These are phyloP conservation scores for Dorcus hopei DNA, from an alignment of 2,888 invertebrate genomes.

Conservation along the genomic window DNA sequence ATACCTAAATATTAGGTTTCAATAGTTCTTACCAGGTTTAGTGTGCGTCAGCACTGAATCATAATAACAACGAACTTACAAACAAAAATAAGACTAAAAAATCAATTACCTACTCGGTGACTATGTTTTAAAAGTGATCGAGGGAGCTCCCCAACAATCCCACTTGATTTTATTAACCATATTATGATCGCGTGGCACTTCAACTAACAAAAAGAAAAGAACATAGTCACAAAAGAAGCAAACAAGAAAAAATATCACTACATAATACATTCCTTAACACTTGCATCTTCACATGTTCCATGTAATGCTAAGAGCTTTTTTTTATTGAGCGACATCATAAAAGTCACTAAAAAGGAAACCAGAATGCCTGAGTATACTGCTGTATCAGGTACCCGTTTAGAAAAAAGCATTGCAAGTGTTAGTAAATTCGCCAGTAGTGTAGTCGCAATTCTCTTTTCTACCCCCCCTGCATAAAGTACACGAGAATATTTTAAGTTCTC, in stretches of 20 bases:
- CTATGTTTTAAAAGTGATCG: too few species aligned
- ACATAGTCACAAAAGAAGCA: background rate
- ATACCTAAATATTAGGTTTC: conserved; percentile 16
- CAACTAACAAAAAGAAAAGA: too few species aligned
- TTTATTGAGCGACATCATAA: background rate
- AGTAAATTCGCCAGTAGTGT: background rate
- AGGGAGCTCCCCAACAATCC: too few species aligned
- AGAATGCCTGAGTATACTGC: conserved; percentile 4
- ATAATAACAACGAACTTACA: too few species aligned
- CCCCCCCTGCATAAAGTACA: background rate
- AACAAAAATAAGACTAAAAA: too few species aligned
- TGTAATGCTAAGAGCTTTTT: background rate
- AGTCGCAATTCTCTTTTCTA: background rate
- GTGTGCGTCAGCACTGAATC: too few species aligned
- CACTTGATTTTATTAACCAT: too few species aligned
- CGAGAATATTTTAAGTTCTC: background rate
- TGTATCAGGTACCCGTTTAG: conserved; percentile 1
- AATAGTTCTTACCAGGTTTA: background rate
- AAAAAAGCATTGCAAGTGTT: conserved; percentile 2
- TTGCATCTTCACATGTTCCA: background rate
- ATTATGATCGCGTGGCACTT: too few species aligned
- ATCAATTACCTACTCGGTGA: too few species aligned
- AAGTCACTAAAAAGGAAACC: background rate
- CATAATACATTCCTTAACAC: conserved; percentile 8
- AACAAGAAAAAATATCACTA: conserved; percentile 4